Evolutionary conservation across 2,888 invertebrate species (phyloP).

Genomic region (Rhogogaster chlorosoma): DNA sequence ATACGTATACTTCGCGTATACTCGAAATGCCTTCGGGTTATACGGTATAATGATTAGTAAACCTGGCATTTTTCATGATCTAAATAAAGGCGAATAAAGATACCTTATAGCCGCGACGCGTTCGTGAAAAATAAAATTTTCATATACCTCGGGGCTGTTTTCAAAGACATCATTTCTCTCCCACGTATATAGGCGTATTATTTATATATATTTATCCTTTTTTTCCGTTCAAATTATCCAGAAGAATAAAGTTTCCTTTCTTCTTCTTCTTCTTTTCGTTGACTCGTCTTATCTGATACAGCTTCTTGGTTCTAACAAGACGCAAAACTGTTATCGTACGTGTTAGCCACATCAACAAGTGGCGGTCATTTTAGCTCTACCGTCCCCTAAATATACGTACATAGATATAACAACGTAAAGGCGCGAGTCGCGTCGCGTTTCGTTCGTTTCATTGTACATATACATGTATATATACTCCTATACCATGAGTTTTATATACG

Average conservation of each 20-base stretch:
- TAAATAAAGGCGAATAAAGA: not conserved
- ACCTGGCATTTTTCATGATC: not conserved
- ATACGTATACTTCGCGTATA: not conserved
- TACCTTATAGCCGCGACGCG: not conserved
- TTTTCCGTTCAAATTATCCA: not conserved
- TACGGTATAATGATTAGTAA: not conserved
- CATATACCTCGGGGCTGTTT: not conserved
- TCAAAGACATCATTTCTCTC: not conserved
- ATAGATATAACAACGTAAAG: not conserved
- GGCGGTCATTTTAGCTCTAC: slow-evolving; percentile 19
- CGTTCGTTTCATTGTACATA: not conserved
- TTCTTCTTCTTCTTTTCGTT: too few relatives aligned
- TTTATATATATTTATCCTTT: not conserved
- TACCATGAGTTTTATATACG: not conserved
- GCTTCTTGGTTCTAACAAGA: too few relatives aligned
- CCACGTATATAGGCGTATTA: not conserved
- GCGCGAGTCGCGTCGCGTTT: not conserved
- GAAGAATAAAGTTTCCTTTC: too few relatives aligned
- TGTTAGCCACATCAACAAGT: slow-evolving; percentile 17
- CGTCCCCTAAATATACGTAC: slow-evolving; percentile 12
- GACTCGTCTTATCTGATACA: too few relatives aligned
- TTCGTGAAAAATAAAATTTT: not conserved
- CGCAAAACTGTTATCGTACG: not conserved
- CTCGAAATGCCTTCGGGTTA: not conserved
- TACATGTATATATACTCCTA: not conserved